Evolutionary conservation across 2,797 vertebrate genomes (phyloP), one percentile per base, ranked within the genome.

Genomic region (Lepidocolaptes lacrymiger): DNA sequence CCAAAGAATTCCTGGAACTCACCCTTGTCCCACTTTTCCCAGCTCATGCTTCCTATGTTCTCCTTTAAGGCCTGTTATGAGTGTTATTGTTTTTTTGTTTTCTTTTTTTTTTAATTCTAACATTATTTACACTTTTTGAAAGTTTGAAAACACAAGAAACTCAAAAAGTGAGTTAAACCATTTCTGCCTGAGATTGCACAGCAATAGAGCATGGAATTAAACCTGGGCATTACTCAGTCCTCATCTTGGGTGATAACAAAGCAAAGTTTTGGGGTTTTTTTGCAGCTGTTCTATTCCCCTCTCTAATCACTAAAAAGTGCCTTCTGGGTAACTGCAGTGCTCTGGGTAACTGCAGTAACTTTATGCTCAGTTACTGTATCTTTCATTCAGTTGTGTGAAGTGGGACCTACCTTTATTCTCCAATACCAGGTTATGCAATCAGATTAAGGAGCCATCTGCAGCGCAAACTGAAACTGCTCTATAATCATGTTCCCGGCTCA

Each of bases 401-500:
- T 0, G 12, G 68, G 27, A 85, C 34, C 49, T 56, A 52, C 44
- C 23, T 85, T 80, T 10, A 18, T 21, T 77, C 89, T 80, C 63
- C 89, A 94, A 95, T 88, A 49, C 72, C 64, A 15, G 61, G 79
- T 95, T 95, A 95, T 11, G 82, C 82, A 96, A 96, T 17, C 72
- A 58, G 91, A 96, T 96, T 92, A 95, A 91, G 55, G 63, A 95
- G 75, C 95, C 95, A 96, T 96, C 95, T 96, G 95, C 89, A 77
- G 86, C 54, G 6, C 64, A 39, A 80, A 94, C 56, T 34, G 54
- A 61, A 91, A 63, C 85, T 28, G 85, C 30, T 12, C 81, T 76
- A 41, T 95, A 95, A 95, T 92, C 93, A n/a, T 4, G 63, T 85
- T 67, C 74, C 56, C 34, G 27, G 68, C 85, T 89, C 79, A 55